phyloP scores from a whole-genome alignment of 1,140 invertebrate genomes.

The Pachyrhynchus sulphureomaculatus region DNA sequence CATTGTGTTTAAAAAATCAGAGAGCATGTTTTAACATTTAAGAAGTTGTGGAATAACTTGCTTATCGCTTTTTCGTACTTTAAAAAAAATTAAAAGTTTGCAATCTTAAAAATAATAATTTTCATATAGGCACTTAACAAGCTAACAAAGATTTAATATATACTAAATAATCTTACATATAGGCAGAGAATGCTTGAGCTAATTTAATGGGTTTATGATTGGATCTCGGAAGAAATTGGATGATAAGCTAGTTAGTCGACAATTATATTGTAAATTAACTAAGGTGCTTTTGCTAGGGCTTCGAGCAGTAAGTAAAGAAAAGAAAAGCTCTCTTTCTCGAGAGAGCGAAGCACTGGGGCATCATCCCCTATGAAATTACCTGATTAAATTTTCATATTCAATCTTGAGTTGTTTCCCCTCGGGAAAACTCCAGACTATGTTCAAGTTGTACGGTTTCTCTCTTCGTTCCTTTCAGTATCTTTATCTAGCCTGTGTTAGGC shows the following conservation, averaged over 20 bases:
- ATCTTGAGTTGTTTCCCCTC: conserved; percentile 60
- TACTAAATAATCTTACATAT: too few relatives aligned
- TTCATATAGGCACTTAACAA: too few relatives aligned
- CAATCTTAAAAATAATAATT: too few relatives aligned
- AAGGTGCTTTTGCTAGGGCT: conserved; percentile 29
- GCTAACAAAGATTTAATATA: too few relatives aligned
- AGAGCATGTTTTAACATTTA: too few relatives aligned
- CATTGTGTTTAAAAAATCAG: too few relatives aligned
- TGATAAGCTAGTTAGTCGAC: conserved; percentile 39
- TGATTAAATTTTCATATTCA: conserved; percentile 69
- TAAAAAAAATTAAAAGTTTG: too few relatives aligned
- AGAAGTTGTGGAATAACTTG: too few relatives aligned
- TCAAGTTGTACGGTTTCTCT: conserved; percentile 36
- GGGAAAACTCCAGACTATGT: conserved; percentile 41
- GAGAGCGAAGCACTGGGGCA: conserved; percentile 42
- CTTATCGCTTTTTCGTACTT: too few relatives aligned
- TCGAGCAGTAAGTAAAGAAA: conserved; percentile 36
- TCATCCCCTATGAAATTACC: conserved; percentile 60
- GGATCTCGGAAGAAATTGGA: conserved; percentile 30
- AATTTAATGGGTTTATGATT: conserved; percentile 24
- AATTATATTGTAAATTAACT: conserved; percentile 39
- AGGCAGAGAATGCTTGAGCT: background rate
- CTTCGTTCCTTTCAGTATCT: conserved; percentile 26
- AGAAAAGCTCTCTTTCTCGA: conserved; percentile 34
- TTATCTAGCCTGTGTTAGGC: conserved; percentile 18